Base-by-base conservation (phyloP, 2,113 vertebrate genomes). In the Litocranius walleri region DNA sequence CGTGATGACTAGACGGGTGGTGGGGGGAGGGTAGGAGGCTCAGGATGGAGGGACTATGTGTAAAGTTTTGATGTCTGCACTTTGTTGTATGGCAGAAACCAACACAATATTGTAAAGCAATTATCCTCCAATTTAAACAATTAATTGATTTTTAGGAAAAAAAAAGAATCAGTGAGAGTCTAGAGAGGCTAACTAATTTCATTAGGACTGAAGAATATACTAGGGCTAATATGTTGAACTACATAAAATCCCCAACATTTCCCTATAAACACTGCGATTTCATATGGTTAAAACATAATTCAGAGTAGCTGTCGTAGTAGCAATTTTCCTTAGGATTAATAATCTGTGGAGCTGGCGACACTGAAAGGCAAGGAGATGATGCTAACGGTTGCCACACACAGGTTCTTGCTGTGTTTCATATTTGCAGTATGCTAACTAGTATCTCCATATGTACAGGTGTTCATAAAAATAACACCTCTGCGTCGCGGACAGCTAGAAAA, bases 331-430 rank as follows among this genome's bases (percentile, higher is more conserved):
- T 27, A 3, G 27, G 7, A 36, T 23, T 56, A 54, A 29, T 33
- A 56, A 15, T 11, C 13, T 61, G 14, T 9, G 2, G 36, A 81
- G 57, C 16, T 48, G 17, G n/a, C 12, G n/a, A 1, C 2, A 4
- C 2, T 27, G 3, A 36, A 57, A 43, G 17, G 11, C 33, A 25
- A 93, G 23, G 48, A 27, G 3, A n/a, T 21, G 15, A n/a, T 4
- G 45, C 11, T 6, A 40, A 16, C 1, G 3, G 23, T 11, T 43
- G 36, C 21, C 67, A 78, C 21, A 14, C n/a, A 4, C 0, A 1
- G 17, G 4, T 7, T 54, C 1, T 2, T n/a, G 61, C 29, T 30
- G 48, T 43, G 19, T 57, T 77, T 89, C 30, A 1, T 25, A 3
- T 64, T 82, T 67, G 6, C 29, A 1, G 40, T 6, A 5, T 3